Conservation (phyloP, 2,113 vertebrate species). For the Macquaria australasica region DNA sequence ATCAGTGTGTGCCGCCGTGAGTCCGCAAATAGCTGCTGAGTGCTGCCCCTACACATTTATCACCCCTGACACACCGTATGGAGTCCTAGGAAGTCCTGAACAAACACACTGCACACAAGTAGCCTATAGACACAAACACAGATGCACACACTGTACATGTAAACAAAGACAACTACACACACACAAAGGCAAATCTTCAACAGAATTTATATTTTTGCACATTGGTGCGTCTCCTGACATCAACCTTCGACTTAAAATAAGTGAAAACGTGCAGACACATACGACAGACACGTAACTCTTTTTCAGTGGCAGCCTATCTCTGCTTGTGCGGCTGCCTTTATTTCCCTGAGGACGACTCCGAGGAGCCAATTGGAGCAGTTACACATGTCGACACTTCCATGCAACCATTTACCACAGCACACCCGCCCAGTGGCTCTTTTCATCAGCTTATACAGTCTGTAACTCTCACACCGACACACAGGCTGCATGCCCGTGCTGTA, state of each 20-base stretch:
- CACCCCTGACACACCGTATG: conserved; percentile 65
- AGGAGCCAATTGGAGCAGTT: conserved; percentile 73
- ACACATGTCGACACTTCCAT: conserved; percentile 72
- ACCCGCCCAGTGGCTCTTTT: conserved; percentile 53
- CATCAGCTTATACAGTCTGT: conserved; percentile 47
- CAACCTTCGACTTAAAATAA: conserved; percentile 40
- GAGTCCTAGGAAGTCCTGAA: conserved; percentile 46
- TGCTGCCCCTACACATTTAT: conserved; percentile 56
- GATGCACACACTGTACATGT: conserved; percentile 1
- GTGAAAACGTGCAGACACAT: conserved; percentile 31
- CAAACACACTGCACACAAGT: conserved; percentile 45
- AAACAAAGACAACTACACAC: conserved; percentile 4
- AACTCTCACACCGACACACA: conserved; percentile 37
- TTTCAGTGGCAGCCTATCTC: conserved; percentile 53
- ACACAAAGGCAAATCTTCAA: neutral
- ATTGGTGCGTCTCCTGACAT: conserved; percentile 15
- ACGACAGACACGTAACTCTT: conserved; percentile 52
- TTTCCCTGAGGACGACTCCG: conserved; percentile 78
- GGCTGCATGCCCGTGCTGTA: conserved; percentile 4
- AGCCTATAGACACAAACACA: conserved; percentile 33
- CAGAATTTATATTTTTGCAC: neutral
- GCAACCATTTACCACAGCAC: conserved; percentile 61
- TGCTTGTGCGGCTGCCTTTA: conserved; percentile 64
- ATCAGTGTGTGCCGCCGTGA: conserved; percentile 19
- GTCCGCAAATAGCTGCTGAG: conserved; percentile 57